These are phyloP conservation scores for Hyaena hyaena DNA, from an alignment of 2,113 vertebrate genomes.

Conservation along the genomic window DNA sequence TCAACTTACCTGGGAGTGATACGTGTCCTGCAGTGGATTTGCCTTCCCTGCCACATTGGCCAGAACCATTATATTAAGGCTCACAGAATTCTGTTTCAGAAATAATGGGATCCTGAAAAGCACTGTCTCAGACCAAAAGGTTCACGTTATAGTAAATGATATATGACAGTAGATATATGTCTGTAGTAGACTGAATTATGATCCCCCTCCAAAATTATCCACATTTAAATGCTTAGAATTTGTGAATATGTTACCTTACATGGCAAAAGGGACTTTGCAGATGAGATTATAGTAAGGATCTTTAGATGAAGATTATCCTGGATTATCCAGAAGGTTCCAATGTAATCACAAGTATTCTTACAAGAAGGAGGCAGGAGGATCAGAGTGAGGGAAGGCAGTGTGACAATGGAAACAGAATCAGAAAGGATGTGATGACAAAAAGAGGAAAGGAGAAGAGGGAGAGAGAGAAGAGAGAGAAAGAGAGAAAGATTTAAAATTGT, in stretches of 20 bases:
- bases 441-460: not conserved
- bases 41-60: not conserved
- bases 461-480: not conserved
- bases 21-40: not conserved
- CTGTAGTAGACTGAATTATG: not conserved
- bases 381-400: not conserved
- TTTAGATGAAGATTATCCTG: slow-evolving; percentile 19
- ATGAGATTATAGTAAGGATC: not conserved
- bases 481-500: not conserved
- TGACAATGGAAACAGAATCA: not conserved
- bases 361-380: not conserved
- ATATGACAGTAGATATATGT: not conserved
- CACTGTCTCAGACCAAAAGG: not conserved
- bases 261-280: not conserved
- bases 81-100: not conserved
- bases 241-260: not conserved
- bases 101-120: not conserved
- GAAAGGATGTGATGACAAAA: not conserved
- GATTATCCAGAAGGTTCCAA: not conserved
- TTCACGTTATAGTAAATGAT: not conserved
- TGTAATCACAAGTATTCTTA: not conserved
- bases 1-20: not conserved
- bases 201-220: not conserved
- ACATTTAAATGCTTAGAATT: not conserved
- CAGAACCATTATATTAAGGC: not conserved